Evolutionary conservation across 2,888 invertebrate genomes (phyloP), one percentile per base, ranked within the genome.

Genomic region (Pachymerium ferrugineum): DNA sequence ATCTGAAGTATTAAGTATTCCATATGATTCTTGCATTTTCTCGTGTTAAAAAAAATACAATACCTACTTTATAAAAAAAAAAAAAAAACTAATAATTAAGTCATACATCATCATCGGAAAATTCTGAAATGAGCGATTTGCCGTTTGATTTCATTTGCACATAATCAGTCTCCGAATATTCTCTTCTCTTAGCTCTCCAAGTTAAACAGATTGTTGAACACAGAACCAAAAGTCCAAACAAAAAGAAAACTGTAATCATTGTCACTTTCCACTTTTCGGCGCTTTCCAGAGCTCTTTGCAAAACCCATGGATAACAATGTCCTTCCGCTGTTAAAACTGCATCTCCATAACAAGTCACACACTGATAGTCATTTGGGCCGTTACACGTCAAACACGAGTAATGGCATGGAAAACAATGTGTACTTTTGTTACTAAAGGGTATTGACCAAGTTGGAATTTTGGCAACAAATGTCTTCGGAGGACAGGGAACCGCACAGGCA

Each of bases 341-440:
- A 80, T 91, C 91, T 5, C 85, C 85, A 79, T 87, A 87, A 81
- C 91, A 92, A 4, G 86, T 83, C 47, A 85, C 82, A 81, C 91
- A 92, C 79, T 91, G 88, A 79, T 87, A 87, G 81, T 89, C 88
- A 78, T 86, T 86, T 5, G 90, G 88, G 10, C 91, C 91, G 5
- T 83, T 82, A 80, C 92, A 92, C 10, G 85, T 85, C 74, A 86
- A 85, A 81, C 92, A 92, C n/a, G 88, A 86, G 81, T 91, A 91
- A 83, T 92, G 91, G 80, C 92, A 92, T 31, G 85, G 83, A 1
- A 87, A 82, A 80, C 91, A 91, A 54, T 22, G 16, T 5, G 3
- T 5, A 1, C 19, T 16, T 38, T 1, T 3, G 74, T 22, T 74
- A 73, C 69, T 76, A 70, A 76, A 78, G 28, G 47, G 29, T 22